phyloP scores from a whole-genome alignment of 2,113 vertebrate genomes.

The Epinephelus cyanopodus region DNA sequence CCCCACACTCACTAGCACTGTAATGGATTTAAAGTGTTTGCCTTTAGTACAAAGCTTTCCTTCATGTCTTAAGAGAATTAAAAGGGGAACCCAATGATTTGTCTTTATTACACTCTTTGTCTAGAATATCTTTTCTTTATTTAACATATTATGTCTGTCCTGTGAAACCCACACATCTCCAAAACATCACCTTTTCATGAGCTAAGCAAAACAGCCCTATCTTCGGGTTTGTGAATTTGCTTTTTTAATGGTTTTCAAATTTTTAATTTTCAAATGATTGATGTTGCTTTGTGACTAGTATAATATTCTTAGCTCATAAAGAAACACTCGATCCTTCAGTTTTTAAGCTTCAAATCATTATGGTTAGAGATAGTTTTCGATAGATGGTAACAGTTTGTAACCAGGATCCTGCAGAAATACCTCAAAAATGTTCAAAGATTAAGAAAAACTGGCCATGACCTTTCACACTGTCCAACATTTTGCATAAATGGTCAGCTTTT shows the following conservation, averaged over 20 bases:
- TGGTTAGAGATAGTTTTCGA: neutral
- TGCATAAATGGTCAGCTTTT: neutral
- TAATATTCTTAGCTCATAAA: neutral
- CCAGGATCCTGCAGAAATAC: neutral
- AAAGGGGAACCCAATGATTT: constrained; percentile 7
- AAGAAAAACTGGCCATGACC: no score
- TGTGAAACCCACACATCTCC: neutral
- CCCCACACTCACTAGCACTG: neutral
- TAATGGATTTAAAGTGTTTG: constrained; percentile 19
- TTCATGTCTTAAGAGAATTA: neutral
- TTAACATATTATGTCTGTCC: neutral
- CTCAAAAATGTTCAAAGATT: no score
- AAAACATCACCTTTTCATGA: neutral
- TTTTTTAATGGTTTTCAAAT: neutral
- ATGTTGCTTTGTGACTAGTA: neutral
- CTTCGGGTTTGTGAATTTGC: neutral
- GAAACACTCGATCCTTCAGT: neutral
- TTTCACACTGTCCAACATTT: no score
- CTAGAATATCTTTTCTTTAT: neutral
- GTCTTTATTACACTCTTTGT: neutral
- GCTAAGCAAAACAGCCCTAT: neutral
- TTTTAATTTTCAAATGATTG: neutral
- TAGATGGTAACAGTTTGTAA: neutral
- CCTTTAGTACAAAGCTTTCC: neutral
- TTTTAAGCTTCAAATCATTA: neutral